Conservation (phyloP, 2,888 invertebrate genomes). For the Idaea dimidiata region DNA sequence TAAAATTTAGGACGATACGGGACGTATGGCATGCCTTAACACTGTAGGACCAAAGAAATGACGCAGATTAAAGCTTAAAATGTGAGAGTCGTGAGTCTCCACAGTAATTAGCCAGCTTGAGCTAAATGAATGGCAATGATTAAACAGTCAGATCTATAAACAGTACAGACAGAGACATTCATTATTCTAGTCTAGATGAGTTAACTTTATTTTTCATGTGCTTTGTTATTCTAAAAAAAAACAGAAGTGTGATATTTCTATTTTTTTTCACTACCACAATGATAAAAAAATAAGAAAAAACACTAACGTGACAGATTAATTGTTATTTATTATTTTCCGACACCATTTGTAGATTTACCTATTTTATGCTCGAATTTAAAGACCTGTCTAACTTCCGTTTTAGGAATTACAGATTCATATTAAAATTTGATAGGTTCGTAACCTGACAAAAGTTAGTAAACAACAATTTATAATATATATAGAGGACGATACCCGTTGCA, state of each 20-base stretch:
- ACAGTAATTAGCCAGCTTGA: conserved; percentile 70
- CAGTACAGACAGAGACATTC: background rate
- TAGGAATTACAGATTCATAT: background rate
- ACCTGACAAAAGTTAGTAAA: no score
- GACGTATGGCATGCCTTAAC: no score
- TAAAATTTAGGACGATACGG: no score
- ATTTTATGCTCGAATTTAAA: background rate
- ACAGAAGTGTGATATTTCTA: no score
- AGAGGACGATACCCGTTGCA: no score
- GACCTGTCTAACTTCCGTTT: background rate
- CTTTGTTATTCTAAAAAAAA: background rate
- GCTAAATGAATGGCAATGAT: conserved; percentile 42
- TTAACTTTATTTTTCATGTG: background rate
- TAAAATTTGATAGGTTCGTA: background rate
- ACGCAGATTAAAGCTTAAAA: conserved; percentile 75
- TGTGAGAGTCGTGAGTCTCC: conserved; percentile 72
- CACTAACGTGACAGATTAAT: no score
- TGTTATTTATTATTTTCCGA: no score
- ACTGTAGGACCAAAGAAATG: conserved; percentile 56
- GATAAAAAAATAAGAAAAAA: no score
- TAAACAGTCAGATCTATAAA: conserved; percentile 28
- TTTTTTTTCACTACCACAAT: no score
- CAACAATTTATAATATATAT: no score
- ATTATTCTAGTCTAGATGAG: background rate
- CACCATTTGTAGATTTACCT: background rate